These are phyloP conservation scores for Scaptomyza cyrtandrae DNA, from an alignment of 2,888 invertebrate species.

Conservation along the genomic window DNA sequence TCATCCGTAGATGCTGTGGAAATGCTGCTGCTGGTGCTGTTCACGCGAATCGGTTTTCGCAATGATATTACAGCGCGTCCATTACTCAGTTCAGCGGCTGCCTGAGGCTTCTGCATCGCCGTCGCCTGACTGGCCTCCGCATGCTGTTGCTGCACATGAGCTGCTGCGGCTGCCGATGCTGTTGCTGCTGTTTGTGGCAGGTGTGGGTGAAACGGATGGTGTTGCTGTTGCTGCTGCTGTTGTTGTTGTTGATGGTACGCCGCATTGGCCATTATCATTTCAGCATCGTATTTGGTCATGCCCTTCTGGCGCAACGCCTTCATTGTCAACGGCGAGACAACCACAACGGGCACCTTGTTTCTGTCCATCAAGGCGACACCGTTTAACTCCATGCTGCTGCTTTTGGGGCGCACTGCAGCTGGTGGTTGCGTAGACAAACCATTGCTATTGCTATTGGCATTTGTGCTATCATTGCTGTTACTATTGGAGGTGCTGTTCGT, in stretches of 20 bases:
- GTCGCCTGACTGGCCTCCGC: conserved; percentile 60
- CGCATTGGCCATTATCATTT: conserved; percentile 90
- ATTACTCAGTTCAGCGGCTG: conserved; percentile 51
- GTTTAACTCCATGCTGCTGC: conserved; percentile 81
- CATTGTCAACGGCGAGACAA: conserved; percentile 88
- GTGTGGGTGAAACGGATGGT: conserved; percentile 51
- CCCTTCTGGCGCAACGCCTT: conserved; percentile 94
- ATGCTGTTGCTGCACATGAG: conserved; percentile 32
- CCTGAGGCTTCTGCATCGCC: conserved; percentile 56
- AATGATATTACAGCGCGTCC: conserved; percentile 55
- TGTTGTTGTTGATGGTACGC: conserved; percentile 77
- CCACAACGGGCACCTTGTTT: conserved; percentile 73
- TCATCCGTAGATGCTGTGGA: conserved; percentile 83
- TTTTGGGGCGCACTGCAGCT: conserved; percentile 55
- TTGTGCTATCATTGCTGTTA: conserved; percentile 69
- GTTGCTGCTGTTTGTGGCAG: conserved; percentile 61
- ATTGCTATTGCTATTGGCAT: conserved; percentile 68
- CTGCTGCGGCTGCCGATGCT: conserved; percentile 42
- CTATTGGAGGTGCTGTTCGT: conserved; percentile 83
- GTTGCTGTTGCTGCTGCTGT: conserved; percentile 58
- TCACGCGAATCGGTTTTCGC: conserved; percentile 83
- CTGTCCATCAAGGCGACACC: conserved; percentile 55
- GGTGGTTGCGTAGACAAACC: conserved; percentile 66
- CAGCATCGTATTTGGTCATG: conserved; percentile 94
- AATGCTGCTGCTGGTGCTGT: conserved; percentile 84